phyloP scores from a whole-genome alignment of 2,888 invertebrate species.

The Conistra vaccinii region DNA sequence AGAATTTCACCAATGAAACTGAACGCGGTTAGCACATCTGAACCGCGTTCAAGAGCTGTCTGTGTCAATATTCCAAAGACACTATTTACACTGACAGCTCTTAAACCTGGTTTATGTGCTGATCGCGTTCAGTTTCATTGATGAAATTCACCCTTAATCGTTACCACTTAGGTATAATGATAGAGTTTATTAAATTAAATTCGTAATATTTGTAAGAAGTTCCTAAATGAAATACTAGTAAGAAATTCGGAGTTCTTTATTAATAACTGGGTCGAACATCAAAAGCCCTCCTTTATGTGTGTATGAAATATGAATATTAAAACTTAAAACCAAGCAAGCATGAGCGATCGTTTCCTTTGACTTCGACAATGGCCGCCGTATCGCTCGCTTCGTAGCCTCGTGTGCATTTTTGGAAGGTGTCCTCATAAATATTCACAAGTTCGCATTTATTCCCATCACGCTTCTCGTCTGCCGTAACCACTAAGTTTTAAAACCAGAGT shows the following conservation, averaged over 20 bases:
- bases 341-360: constrained; percentile 65
- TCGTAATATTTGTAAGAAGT: constrained; percentile 3
- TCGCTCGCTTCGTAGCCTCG: constrained; percentile 52
- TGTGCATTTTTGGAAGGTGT: constrained; percentile 76
- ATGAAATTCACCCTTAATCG: no score
- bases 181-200: constrained; percentile 4
- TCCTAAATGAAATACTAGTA: background rate
- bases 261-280: constrained; percentile 8
- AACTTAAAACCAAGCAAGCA: constrained; percentile 59
- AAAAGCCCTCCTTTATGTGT: constrained; percentile 24
- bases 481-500: constrained; percentile 59
- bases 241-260: constrained; percentile 7
- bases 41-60: no score
- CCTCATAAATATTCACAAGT: constrained; percentile 78
- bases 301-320: constrained; percentile 69
- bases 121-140: no score
- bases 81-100: no score
- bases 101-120: no score
- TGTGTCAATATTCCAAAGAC: no score
- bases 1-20: no score
- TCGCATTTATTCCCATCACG: constrained; percentile 64
- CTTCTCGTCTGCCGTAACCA: constrained; percentile 49
- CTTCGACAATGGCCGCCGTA: constrained; percentile 67
- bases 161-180: background rate
- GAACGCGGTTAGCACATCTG: no score